Evolutionary conservation across 2,888 invertebrate species (phyloP), one percentile per base, ranked within the genome.

Genomic region (Coecobrya sp.): DNA sequence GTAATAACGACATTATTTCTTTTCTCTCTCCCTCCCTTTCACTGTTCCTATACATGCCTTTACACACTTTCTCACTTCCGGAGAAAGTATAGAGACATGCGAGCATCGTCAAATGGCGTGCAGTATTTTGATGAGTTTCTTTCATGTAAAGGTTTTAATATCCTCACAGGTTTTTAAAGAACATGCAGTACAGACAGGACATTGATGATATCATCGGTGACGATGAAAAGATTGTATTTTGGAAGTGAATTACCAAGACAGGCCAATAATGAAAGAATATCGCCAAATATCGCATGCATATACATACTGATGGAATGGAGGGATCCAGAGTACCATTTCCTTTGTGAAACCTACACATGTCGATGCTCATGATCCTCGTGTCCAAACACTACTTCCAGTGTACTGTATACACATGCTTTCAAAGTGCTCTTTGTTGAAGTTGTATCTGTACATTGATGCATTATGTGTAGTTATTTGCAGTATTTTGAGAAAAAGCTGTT

Each of bases 201-300:
- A n/a, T 62, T 25, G 25, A 62, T 62, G 7, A 62, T 25, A 62
- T 25, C n/a, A 62, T 25, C n/a, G 62, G n/a, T 62, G 62, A 8
- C n/a, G 62, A 62, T 62, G 62, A 8, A 22, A 22, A 62, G 87
- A 87, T 87, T 87, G 76, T 76, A 87, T 87, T 76, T 62, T 87
- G 30, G 76, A 73, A 76, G 76, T 87, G 62, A 87, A 87, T 76
- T 42, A 36, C 36, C 36, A 36, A 36, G 2, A 36, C 36, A 2
- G 2, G 2, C 36, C 36, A 36, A 36, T 36, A 36, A 36, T 36
- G 36, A 36, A 36, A 36, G 36, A 36, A 36, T 36, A 36, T 36
- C 36, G 36, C 36, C 2, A 36, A 36, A 2, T 7, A 36, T 36
- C 36, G 7, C 2, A 36, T 7, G 3, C 36, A 4, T 2, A 36